A percentile compares a stretch with the other conserved stretches of the same genome.
These are phyloP conservation scores for Anguilla marmorata DNA, from an alignment of 2,797 vertebrate species.

Conservation along the genomic window DNA sequence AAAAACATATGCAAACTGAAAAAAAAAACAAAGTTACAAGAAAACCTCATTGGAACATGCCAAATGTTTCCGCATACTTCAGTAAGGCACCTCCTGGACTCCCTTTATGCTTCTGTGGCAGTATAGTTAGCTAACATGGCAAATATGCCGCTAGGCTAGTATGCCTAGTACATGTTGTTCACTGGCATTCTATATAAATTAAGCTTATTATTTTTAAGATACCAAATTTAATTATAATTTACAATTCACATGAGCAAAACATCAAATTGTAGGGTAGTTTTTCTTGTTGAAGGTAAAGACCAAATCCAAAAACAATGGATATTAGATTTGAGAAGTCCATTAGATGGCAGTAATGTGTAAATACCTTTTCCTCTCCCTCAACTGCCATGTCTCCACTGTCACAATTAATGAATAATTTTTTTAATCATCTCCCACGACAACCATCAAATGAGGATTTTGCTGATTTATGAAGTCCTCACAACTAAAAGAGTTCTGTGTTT, in stretches of 20 bases:
- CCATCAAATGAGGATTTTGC: background rate
- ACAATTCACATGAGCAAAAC: background rate
- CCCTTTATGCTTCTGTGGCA: no score
- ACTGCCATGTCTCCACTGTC: background rate
- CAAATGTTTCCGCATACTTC: no score
- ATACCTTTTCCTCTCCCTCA: background rate
- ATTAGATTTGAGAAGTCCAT: background rate
- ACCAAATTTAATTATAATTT: background rate
- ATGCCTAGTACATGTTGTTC: background rate
- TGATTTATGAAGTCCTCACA: background rate
- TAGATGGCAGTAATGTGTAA: background rate
- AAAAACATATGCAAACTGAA: no score
- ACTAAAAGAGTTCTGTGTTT: background rate
- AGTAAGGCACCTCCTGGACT: no score
- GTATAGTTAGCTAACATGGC: background rate
- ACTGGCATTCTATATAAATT: background rate
- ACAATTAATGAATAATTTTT: background rate
- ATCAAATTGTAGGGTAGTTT: background rate
- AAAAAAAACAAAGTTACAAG: no score
- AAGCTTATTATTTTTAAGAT: background rate
- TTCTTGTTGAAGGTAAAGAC: background rate
- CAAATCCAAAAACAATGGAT: background rate
- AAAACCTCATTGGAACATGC: no score
- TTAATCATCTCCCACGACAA: background rate
- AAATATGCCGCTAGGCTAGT: background rate